Evolutionary conservation across 1,140 invertebrate genomes (phyloP).

Genomic region (Drosophila grimshawi): DNA sequence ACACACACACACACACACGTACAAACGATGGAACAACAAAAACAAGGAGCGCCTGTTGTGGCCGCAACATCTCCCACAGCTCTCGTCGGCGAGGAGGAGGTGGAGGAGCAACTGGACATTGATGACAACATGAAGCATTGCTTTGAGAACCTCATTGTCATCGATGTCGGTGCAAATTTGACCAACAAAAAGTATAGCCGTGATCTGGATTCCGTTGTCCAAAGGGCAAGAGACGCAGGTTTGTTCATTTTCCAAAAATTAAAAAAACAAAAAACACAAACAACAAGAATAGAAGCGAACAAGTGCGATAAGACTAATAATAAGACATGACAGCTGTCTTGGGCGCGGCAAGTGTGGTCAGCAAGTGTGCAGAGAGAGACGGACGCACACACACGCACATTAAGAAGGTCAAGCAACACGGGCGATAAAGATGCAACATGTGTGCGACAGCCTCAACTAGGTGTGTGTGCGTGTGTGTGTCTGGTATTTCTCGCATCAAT

Average conservation of each 20-base stretch:
- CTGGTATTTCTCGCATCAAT: constrained; percentile 30
- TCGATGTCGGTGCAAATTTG: constrained; percentile 97
- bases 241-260: constrained; percentile 47
- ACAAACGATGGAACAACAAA: constrained; percentile 66
- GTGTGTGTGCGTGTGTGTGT: constrained; percentile 19
- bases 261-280: constrained; percentile 17
- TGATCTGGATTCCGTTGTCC: constrained; percentile 96
- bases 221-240: constrained; percentile 96
- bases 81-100: constrained; percentile 56
- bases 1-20: not conserved
- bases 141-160: constrained; percentile 95
- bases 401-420: constrained; percentile 57
- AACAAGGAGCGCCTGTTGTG: constrained; percentile 43
- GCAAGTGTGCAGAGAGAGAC: constrained; percentile 1
- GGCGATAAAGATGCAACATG: constrained; percentile 51
- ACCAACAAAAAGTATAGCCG: constrained; percentile 97
- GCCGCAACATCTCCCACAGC: constrained; percentile 34
- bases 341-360: constrained; percentile 61
- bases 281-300: constrained; percentile 28
- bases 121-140: constrained; percentile 81
- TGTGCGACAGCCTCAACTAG: constrained; percentile 25
- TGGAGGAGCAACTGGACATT: constrained; percentile 66
- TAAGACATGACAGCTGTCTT: constrained; percentile 46
- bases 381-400: constrained; percentile 27
- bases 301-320: constrained; percentile 50